Conservation (phyloP, 2,113 vertebrate species). For the Saccopteryx leptura region DNA sequence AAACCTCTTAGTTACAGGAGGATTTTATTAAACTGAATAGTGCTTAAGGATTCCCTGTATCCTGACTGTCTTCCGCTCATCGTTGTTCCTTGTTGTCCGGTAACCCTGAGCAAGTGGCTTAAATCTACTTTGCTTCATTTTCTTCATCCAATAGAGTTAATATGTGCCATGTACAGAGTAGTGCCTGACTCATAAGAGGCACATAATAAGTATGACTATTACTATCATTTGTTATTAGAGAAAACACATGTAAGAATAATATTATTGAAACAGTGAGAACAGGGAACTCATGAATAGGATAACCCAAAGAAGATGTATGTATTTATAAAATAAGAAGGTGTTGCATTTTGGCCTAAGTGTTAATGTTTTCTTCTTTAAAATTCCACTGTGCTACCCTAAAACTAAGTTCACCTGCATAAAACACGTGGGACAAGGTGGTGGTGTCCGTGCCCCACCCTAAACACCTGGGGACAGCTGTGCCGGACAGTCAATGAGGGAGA, state of each 20-base stretch:
- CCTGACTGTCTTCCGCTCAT: neutral
- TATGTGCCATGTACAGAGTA: neutral
- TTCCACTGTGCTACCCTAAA: neutral
- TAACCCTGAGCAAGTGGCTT: neutral
- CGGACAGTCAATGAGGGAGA: neutral
- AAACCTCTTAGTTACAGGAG: conserved; percentile 29
- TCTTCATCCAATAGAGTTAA: neutral
- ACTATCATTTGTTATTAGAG: conserved; percentile 35
- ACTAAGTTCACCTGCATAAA: neutral
- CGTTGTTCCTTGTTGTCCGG: neutral
- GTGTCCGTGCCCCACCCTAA: neutral
- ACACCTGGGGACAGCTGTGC: neutral
- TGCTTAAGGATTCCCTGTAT: neutral
- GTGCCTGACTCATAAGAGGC: neutral
- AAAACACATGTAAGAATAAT: neutral
- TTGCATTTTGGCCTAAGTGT: neutral
- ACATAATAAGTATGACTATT: neutral
- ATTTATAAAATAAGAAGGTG: conserved; percentile 51
- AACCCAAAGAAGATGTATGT: neutral
- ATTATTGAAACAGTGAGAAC: neutral
- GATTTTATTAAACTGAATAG: neutral
- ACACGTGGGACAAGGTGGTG: neutral
- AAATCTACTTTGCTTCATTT: neutral
- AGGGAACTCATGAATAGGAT: neutral
- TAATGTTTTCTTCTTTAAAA: neutral